phyloP scores from a whole-genome alignment of 2,888 invertebrate species.

The Tetragonisca angustula region DNA sequence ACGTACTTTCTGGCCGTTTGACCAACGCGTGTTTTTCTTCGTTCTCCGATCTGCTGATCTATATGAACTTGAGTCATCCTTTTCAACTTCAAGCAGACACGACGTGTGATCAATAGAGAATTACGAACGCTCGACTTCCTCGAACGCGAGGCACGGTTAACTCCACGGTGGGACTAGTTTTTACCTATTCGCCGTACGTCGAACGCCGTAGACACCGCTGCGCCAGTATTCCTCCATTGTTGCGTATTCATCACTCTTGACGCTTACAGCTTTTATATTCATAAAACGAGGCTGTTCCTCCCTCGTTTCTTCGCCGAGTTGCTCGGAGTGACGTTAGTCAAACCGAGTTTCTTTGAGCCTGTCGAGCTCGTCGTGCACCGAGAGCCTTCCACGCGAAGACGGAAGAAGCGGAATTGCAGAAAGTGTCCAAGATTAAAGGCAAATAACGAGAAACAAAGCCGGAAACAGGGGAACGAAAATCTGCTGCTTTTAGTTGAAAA shows the following conservation, averaged over 20 bases:
- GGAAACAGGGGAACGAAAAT: neutral
- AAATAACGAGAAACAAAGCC: conserved; percentile 19
- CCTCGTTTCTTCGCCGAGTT: neutral
- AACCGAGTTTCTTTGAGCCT: neutral
- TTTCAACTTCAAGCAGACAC: neutral
- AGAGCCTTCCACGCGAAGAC: neutral
- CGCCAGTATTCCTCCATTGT: conserved; percentile 2
- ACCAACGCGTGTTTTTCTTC: too few species aligned
- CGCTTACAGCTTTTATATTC: neutral
- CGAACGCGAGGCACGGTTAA: neutral
- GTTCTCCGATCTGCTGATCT: too few species aligned
- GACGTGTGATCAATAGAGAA: neutral
- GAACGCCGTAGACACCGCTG: neutral
- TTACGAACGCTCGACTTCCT: conserved; percentile 6
- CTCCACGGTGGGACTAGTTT: neutral
- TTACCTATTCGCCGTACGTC: neutral
- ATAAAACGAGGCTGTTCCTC: neutral
- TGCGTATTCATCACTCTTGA: conserved; percentile 24
- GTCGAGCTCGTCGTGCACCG: neutral
- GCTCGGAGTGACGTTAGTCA: neutral
- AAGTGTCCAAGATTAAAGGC: conserved; percentile 29
- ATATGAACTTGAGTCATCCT: too few species aligned
- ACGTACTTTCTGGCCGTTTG: too few species aligned
- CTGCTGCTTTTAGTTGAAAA: conserved; percentile 12
- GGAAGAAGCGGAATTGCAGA: neutral